phyloP scores from a whole-genome alignment of 2,797 vertebrate genomes.

The Urophycis tenuis region DNA sequence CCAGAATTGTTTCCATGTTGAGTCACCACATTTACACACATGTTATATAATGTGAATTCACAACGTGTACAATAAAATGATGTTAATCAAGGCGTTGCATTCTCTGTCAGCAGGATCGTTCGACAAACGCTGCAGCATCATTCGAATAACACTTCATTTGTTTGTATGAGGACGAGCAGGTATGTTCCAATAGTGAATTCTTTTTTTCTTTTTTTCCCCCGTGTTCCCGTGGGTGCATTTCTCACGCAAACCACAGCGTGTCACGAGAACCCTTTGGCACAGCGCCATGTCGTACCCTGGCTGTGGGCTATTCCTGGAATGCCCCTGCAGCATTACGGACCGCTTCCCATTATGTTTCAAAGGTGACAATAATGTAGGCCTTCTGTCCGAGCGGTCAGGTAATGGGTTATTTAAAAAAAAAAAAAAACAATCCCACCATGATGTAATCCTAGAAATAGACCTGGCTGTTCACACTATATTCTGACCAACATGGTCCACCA shows the following conservation, averaged over 20 bases:
- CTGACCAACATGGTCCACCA: not conserved
- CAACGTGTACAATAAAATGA: not conserved
- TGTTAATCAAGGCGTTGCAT: too few species aligned
- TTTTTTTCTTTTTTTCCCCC: too few species aligned
- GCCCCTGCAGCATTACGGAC: not conserved
- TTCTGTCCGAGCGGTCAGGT: not conserved
- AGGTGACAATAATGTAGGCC: not conserved
- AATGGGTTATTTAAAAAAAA: not conserved
- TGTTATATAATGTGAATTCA: not conserved
- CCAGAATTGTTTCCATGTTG: not conserved
- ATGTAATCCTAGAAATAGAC: not conserved
- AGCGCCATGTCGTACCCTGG: slow-evolving; percentile 22
- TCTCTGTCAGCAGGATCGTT: not conserved
- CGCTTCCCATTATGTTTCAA: too few species aligned
- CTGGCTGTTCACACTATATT: not conserved
- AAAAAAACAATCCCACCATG: not conserved
- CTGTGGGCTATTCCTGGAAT: not conserved
- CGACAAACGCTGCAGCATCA: not conserved
- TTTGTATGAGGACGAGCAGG: not conserved
- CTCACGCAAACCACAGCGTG: slow-evolving; percentile 47
- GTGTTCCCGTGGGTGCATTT: slow-evolving; percentile 46
- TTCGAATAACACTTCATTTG: not conserved
- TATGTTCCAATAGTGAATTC: not conserved
- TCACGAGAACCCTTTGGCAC: slow-evolving; percentile 60
- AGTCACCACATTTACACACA: not conserved